Evolutionary conservation across 1,140 invertebrate genomes (phyloP).

Genomic region (Papilio xuthus): DNA sequence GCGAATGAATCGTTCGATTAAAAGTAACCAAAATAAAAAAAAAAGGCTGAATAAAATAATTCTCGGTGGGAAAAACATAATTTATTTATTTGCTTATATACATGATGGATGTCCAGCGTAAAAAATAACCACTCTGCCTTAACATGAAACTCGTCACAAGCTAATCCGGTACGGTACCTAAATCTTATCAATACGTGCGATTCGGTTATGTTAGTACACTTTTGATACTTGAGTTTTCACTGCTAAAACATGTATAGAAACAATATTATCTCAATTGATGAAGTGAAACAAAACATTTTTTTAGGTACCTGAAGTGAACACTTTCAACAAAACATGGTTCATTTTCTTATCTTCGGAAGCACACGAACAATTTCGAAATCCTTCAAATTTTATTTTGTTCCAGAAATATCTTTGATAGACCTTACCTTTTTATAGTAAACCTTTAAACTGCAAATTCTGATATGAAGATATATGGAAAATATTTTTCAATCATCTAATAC

Average conservation of each 20-base stretch:
- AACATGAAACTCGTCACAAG: conserved; percentile 65
- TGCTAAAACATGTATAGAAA: too few relatives aligned
- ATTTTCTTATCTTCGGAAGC: neutral
- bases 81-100: conserved; percentile 75
- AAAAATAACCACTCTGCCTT: conserved; percentile 68
- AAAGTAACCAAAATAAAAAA: neutral
- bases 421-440: neutral
- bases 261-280: too few relatives aligned
- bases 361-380: neutral
- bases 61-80: conserved; percentile 73
- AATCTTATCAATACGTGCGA: conserved; percentile 64
- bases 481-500: neutral
- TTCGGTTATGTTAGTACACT: conserved; percentile 64
- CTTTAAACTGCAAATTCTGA: neutral
- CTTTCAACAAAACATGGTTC: too few relatives aligned
- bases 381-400: neutral
- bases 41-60: conserved; percentile 40
- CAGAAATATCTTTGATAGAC: neutral
- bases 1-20: neutral
- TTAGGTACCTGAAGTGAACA: neutral
- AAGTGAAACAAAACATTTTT: too few relatives aligned
- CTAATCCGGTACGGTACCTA: conserved; percentile 54
- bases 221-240: conserved; percentile 45
- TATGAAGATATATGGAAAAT: neutral
- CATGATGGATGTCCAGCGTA: conserved; percentile 71